Evolutionary conservation across 2,797 vertebrate species (phyloP).

Genomic region (Onychomys torridus): DNA sequence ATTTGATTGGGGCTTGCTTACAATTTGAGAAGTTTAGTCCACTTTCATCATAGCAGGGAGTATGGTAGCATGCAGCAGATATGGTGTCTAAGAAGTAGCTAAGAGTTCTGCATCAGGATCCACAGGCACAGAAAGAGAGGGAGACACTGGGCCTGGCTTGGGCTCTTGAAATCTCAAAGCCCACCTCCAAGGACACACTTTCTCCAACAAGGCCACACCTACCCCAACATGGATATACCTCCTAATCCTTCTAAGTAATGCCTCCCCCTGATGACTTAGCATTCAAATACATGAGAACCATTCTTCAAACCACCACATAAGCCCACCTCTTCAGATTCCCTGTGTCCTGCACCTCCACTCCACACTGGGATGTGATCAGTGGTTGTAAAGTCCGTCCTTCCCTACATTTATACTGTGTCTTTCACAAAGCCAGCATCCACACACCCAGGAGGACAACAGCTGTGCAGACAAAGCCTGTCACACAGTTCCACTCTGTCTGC

Average conservation of each 20-base stretch:
- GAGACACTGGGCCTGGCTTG: neutral
- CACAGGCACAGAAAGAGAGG: neutral
- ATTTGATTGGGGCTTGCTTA: neutral
- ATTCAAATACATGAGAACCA: neutral
- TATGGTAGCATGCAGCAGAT: no score
- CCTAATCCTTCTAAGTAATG: neutral
- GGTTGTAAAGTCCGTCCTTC: neutral
- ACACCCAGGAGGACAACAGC: neutral
- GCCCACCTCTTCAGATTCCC: no score
- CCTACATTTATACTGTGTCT: neutral
- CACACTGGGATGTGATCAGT: no score
- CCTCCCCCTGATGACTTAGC: no score
- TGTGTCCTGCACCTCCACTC: neutral
- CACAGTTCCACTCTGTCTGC: neutral
- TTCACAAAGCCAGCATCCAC: neutral
- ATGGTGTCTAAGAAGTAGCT: neutral
- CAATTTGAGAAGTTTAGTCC: neutral
- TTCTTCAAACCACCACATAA: neutral
- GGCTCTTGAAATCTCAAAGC: neutral
- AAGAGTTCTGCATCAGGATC: neutral
- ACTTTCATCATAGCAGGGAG: neutral
- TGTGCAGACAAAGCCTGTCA: neutral
- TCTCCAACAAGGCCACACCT: neutral
- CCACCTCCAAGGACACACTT: fast-evolving
- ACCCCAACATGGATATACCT: neutral